Percentiles rank a stretch among this genome's conserved stretches.
These are phyloP conservation scores for Elysia chlorotica DNA, from an alignment of 1,140 invertebrate genomes.

Conservation along the genomic window DNA sequence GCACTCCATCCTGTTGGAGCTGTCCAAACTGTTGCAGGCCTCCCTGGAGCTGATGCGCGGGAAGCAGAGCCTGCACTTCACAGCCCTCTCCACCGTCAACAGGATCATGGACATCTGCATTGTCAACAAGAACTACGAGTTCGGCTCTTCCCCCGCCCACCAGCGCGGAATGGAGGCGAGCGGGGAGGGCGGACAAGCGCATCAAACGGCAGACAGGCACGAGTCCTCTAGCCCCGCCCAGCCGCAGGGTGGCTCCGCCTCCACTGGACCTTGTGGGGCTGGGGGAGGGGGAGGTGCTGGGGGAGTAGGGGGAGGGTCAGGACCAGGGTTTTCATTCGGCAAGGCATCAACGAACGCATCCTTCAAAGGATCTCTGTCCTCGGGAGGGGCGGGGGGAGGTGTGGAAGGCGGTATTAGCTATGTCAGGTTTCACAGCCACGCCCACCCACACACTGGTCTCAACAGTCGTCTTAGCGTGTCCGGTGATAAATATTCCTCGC, in stretches of 20 bases:
- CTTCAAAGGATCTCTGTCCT: too few species aligned
- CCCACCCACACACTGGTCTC: conserved; percentile 17
- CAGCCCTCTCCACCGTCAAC: conserved; percentile 68
- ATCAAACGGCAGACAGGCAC: too few species aligned
- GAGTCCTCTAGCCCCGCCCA: too few species aligned
- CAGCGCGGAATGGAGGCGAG: too few species aligned
- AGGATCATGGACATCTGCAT: conserved; percentile 68
- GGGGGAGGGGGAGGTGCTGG: too few species aligned
- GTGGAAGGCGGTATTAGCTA: not conserved
- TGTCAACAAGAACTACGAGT: conserved; percentile 51
- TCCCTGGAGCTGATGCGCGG: conserved; percentile 66
- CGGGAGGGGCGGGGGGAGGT: not conserved
- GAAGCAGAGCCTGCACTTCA: conserved; percentile 69
- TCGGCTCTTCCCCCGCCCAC: too few species aligned
- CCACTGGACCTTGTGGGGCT: too few species aligned
- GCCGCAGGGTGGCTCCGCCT: too few species aligned
- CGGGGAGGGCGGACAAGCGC: too few species aligned
- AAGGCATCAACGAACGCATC: too few species aligned
- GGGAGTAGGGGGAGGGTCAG: too few species aligned
- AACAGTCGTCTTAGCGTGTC: not conserved
- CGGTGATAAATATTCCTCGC: not conserved
- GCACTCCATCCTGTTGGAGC: conserved; percentile 55
- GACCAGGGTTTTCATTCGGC: too few species aligned
- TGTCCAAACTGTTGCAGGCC: conserved; percentile 65
- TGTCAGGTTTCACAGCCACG: conserved; percentile 9